Evolutionary conservation across 1,140 invertebrate genomes (phyloP).

Genomic region (Teleogryllus occipitalis): DNA sequence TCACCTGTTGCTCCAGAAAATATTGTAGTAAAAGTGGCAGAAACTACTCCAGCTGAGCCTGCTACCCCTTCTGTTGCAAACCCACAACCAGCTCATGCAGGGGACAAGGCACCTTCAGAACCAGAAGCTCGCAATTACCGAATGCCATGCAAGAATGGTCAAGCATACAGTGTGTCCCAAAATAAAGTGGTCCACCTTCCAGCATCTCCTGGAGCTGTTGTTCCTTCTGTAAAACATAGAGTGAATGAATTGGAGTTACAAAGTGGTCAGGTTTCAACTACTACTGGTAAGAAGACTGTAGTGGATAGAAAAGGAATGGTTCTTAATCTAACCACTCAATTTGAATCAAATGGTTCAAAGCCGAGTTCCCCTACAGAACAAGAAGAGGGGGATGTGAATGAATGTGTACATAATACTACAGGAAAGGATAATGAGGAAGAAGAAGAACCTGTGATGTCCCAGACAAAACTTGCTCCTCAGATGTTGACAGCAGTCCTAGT

Average conservation of each 20-base stretch:
- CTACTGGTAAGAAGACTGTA: constrained; percentile 28
- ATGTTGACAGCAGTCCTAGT: constrained; percentile 35
- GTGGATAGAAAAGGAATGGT: constrained; percentile 48
- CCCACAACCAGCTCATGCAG: background rate
- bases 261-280: constrained; percentile 27
- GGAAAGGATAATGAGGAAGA: constrained; percentile 28
- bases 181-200: constrained; percentile 76
- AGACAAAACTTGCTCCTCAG: constrained; percentile 27
- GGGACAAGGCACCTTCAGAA: constrained; percentile 11
- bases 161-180: constrained; percentile 79
- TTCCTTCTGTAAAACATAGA: constrained; percentile 48
- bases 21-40: constrained; percentile 13
- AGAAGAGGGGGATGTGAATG: constrained; percentile 21
- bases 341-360: constrained; percentile 34
- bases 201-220: constrained; percentile 31
- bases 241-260: constrained; percentile 58
- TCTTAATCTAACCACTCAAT: constrained; percentile 52
- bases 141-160: constrained; percentile 73
- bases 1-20: constrained; percentile 11
- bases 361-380: background rate
- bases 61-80: background rate
- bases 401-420: constrained; percentile 23
- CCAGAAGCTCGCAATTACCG: constrained; percentile 49
- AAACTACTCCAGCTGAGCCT: constrained; percentile 3
- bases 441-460: constrained; percentile 32